phyloP scores from a whole-genome alignment of 2,888 invertebrate genomes.

The Dioctria linearis region DNA sequence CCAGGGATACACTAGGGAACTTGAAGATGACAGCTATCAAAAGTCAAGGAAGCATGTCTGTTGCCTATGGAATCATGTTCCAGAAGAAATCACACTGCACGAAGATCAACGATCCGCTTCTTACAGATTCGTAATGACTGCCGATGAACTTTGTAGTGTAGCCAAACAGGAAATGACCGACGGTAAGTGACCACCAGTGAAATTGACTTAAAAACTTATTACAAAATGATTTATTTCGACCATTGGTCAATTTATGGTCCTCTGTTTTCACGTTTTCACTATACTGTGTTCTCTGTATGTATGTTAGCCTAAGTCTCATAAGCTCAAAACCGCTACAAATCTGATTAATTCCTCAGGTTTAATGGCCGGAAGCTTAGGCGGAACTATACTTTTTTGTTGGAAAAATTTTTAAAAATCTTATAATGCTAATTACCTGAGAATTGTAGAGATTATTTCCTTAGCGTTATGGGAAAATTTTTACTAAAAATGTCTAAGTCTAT shows the following conservation, averaged over 20 bases:
- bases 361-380: slow-evolving; percentile 21
- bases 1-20: slow-evolving; percentile 64
- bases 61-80: slow-evolving; percentile 63
- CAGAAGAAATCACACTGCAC: slow-evolving; percentile 62
- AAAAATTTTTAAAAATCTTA: background rate
- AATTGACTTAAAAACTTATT: slow-evolving; percentile 12
- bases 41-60: slow-evolving; percentile 63
- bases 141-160: slow-evolving; percentile 72
- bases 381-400: background rate
- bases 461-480: background rate
- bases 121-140: slow-evolving; percentile 74
- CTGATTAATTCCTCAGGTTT: slow-evolving; percentile 25
- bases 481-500: background rate
- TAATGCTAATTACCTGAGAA: slow-evolving; percentile 1
- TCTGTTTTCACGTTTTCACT: background rate
- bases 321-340: background rate
- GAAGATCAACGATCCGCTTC: slow-evolving; percentile 61
- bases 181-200: slow-evolving; percentile 61
- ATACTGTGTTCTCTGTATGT: background rate
- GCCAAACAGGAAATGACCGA: slow-evolving; percentile 70
- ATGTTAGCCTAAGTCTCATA: background rate
- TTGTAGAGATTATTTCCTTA: background rate
- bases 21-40: slow-evolving; percentile 66
- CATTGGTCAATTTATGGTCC: slow-evolving; percentile 42
- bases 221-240: slow-evolving; percentile 35